Conservation (phyloP, 2,113 vertebrate species). For the Rynchops niger region DNA sequence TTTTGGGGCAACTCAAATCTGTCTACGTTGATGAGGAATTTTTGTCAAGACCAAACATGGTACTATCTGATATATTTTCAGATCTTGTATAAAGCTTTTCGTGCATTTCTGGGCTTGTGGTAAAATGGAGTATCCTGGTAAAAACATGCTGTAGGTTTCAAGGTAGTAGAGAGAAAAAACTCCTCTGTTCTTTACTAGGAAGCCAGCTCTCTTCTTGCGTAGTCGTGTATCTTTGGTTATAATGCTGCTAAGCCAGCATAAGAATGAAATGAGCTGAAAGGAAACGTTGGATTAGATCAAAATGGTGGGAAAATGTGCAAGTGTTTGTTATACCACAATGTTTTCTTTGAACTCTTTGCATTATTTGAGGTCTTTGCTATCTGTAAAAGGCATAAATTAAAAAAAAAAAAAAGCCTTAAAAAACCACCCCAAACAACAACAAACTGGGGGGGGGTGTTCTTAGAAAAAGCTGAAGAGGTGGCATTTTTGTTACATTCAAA, state of each 20-base stretch:
- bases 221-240: not conserved
- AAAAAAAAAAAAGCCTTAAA: not conserved
- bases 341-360: not conserved
- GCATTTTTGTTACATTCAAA: not conserved
- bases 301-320: not conserved
- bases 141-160: not conserved
- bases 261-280: not conserved
- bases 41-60: not conserved
- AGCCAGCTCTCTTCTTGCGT: not conserved
- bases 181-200: not conserved
- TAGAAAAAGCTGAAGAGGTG: not conserved
- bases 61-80: not conserved
- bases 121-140: not conserved
- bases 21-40: not conserved
- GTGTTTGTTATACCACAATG: not conserved
- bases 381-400: not conserved
- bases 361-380: not conserved
- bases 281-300: not conserved
- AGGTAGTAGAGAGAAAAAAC: not conserved
- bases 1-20: not conserved
- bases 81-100: not conserved
- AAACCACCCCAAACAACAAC: not conserved
- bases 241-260: not conserved
- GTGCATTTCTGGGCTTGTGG: not conserved
- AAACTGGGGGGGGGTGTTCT: not conserved